These are phyloP conservation scores for Muricea muricata DNA, from an alignment of 92 coral and sea anemone species.

Conservation along the genomic window DNA sequence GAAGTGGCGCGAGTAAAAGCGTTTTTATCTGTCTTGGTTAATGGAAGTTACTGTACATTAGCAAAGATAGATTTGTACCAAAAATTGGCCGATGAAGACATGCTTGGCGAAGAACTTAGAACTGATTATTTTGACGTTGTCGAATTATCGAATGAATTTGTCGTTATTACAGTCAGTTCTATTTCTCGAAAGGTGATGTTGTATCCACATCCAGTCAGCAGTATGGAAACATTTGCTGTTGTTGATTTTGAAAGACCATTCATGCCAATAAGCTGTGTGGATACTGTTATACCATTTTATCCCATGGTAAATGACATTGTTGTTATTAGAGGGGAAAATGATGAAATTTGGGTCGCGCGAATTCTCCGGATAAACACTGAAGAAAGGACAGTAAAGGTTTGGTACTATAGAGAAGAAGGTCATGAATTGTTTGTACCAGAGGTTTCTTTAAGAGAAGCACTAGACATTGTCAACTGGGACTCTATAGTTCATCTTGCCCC, in stretches of 20 bases:
- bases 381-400: conserved; percentile 39
- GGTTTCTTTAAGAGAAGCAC: neutral
- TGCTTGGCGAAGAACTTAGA: neutral
- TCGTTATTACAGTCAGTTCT: neutral
- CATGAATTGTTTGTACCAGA: neutral
- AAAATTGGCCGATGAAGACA: neutral
- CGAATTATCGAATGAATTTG: neutral
- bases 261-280: conserved; percentile 33
- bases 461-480: neutral
- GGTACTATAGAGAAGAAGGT: conserved; percentile 43
- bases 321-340: conserved; percentile 59
- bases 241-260: conserved; percentile 60
- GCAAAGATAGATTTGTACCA: neutral
- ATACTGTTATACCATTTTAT: conserved; percentile 52
- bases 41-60: neutral
- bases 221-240: conserved; percentile 29
- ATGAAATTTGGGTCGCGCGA: conserved; percentile 52
- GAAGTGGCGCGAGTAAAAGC: neutral
- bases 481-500: conserved; percentile 1
- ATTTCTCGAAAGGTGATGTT: neutral
- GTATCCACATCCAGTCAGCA: conserved; percentile 9
- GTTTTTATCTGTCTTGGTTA: neutral
- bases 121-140: neutral
- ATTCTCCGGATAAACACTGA: conserved; percentile 36
- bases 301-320: conserved; percentile 57